Base-by-base conservation (phyloP, 2,797 vertebrate species). In the Trematomus bernacchii region DNA sequence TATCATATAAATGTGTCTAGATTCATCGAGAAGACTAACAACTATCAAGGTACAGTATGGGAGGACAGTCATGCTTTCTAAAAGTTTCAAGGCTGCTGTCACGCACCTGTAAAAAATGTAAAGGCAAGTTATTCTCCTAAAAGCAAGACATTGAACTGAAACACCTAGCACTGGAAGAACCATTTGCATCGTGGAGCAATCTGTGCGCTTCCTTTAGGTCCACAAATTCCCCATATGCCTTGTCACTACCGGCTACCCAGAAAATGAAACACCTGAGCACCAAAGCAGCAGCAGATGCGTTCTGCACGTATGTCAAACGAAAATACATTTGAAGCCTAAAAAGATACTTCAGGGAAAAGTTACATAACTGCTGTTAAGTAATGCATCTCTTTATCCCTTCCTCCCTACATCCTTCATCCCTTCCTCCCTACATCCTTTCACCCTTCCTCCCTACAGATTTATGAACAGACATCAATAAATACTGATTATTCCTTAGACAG, bases 151-250 rank as follows among this genome's bases (percentile, higher is more conserved):
- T 66, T 64, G 42, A 51, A 72, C 12, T 47, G 59, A 57, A 33
- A 54, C 19, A 57, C 11, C 47, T 46, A 27, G 3, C 46, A 42
- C 50, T 30, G 40, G 42, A 58, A 18, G 14, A 46, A 46, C 42
- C n/a, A 44, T 43, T 59, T 42, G 18, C 51, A 46, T 16, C n/a
- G 40, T 3, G 2, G 15, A 37, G 40, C 16, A 58, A 60, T 21
- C 44, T 72, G 58, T 64, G 66, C 44, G 55, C 54, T 66, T 57
- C 58, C 51, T 67, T 51, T 54, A 70, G 37, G 79, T 64, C 23
- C 48, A 74, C 27, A 55, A 33, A 14, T 48, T 68, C 51, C 43
- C 40, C 21, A 60, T 44, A 44, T 16, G 44, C 74, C 23, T 58
- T 65, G 43, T 69, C 65, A 65, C 60, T 73, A 73, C 33, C 33